These are phyloP conservation scores for Oncorhynchus kisutch DNA, from an alignment of 2,113 vertebrate genomes.

Conservation along the genomic window DNA sequence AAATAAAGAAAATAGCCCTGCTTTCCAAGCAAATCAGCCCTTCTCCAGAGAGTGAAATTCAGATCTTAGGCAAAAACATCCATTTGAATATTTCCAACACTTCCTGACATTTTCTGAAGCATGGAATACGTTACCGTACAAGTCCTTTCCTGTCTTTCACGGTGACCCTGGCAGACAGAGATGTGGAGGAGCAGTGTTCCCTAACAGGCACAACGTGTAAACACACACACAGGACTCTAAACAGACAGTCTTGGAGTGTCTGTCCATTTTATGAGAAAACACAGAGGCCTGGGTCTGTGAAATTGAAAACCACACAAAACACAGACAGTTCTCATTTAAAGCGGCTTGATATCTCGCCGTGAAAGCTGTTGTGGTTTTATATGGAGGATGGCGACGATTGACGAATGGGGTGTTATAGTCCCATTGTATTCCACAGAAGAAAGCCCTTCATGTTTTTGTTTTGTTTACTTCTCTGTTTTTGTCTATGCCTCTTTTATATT, in stretches of 20 bases:
- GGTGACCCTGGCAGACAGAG: neutral
- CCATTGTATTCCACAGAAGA: neutral
- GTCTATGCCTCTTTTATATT: neutral
- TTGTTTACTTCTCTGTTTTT: neutral
- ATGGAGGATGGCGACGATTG: neutral
- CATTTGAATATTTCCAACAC: neutral
- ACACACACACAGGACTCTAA: neutral
- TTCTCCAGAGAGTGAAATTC: neutral
- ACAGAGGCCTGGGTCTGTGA: neutral
- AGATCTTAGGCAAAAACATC: neutral
- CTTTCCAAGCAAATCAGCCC: too few species aligned
- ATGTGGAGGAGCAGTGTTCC: neutral
- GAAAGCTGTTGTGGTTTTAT: neutral
- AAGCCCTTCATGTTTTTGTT: neutral
- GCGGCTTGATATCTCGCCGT: neutral
- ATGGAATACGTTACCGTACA: neutral
- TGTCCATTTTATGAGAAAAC: neutral
- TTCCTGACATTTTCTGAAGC: too few species aligned
- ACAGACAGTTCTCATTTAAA: neutral
- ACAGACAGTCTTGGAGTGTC: neutral
- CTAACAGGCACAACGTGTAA: neutral
- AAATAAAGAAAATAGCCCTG: too few species aligned
- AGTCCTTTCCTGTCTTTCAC: neutral
- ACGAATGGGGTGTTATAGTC: neutral
- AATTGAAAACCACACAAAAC: neutral